These are phyloP conservation scores for Hippoglossus stenolepis DNA, from an alignment of 2,113 vertebrate genomes.

Conservation along the genomic window DNA sequence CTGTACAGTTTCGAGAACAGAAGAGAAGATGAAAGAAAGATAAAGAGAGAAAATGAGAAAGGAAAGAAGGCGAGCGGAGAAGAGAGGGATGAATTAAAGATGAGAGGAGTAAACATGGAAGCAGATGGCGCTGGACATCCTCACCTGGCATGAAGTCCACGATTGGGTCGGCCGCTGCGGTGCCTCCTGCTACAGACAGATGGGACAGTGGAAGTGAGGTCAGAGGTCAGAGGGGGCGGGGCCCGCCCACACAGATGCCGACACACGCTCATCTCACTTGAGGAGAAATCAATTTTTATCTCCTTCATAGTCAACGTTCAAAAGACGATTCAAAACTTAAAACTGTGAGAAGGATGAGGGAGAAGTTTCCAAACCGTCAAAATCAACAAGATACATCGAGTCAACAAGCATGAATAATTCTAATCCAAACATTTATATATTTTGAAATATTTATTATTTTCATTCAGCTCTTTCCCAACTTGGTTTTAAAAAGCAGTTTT, in stretches of 20 bases:
- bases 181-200: slow-evolving; percentile 58
- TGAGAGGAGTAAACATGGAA: slow-evolving; percentile 12
- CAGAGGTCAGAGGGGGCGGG: slow-evolving; percentile 48
- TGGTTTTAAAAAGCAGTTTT: neutral
- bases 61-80: no score
- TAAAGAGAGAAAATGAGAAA: neutral
- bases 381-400: no score
- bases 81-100: neutral
- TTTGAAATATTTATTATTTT: no score
- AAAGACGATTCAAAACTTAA: no score
- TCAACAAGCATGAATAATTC: no score
- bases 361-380: no score
- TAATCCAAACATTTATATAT: no score
- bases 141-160: slow-evolving; percentile 71
- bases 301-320: no score
- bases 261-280: neutral
- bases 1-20: no score
- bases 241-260: slow-evolving; percentile 49
- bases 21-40: neutral
- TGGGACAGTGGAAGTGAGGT: slow-evolving; percentile 53
- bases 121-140: slow-evolving; percentile 27
- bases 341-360: no score
- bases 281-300: neutral
- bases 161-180: slow-evolving; percentile 18
- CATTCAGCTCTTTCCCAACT: no score